Percentiles rank a stretch among this genome's conserved stretches.
Evolutionary conservation across 2,113 vertebrate genomes (phyloP).

Genomic region (Gymnorhina tibicen): DNA sequence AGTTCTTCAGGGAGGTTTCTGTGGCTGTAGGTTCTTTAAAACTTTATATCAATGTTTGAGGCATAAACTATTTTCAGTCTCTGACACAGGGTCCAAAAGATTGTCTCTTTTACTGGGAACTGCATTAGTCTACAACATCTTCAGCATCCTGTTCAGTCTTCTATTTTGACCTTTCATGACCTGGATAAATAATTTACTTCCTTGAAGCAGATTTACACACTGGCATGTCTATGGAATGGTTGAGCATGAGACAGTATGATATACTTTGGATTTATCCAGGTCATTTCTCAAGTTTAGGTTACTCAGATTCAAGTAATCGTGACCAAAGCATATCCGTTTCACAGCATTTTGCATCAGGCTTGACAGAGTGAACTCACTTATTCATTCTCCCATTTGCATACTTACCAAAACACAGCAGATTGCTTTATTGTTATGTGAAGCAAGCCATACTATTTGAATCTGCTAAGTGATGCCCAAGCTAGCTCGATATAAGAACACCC

Average conservation of each 20-base stretch:
- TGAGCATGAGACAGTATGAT: neutral
- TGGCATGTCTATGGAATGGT: neutral
- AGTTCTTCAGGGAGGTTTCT: too few relatives aligned
- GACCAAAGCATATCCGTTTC: neutral
- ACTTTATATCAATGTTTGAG: too few relatives aligned
- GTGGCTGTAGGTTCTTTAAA: too few relatives aligned
- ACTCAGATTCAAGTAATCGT: neutral
- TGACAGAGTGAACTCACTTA: neutral
- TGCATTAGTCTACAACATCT: neutral
- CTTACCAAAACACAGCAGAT: neutral
- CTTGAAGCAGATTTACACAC: neutral
- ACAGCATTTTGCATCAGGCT: neutral
- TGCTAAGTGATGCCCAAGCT: neutral
- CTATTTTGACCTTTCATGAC: neutral
- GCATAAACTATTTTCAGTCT: too few relatives aligned
- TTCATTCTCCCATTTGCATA: neutral
- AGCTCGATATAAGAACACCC: neutral
- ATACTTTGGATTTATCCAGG: neutral
- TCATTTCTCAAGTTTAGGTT: neutral
- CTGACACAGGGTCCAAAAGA: neutral
- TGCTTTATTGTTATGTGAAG: neutral
- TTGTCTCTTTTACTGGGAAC: neutral
- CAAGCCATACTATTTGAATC: neutral
- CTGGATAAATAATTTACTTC: neutral
- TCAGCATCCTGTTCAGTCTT: neutral